Percentiles rank a stretch among this genome's conserved stretches.
These are phyloP conservation scores for Scophthalmus maximus DNA, from an alignment of 2,113 vertebrate genomes.

Conservation along the genomic window DNA sequence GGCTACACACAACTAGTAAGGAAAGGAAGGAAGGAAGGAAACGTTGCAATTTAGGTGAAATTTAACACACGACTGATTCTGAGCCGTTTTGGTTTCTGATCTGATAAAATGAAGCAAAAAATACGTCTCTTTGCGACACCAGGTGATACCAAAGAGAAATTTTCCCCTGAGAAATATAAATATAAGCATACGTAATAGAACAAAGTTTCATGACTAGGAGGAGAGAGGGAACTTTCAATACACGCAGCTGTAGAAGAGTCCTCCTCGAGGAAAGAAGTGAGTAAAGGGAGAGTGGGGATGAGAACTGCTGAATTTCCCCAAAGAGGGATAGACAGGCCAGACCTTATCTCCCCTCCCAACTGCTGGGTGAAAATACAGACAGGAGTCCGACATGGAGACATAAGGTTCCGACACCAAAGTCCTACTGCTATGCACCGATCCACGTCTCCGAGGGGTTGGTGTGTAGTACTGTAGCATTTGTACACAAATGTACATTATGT, in stretches of 20 bases:
- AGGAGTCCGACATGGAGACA: constrained; percentile 51
- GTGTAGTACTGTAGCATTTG: too few species aligned
- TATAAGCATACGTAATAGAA: too few species aligned
- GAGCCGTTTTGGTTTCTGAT: background rate
- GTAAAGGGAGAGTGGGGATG: constrained; percentile 34
- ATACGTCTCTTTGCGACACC: background rate
- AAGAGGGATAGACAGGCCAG: constrained; percentile 40
- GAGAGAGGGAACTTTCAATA: constrained; percentile 5
- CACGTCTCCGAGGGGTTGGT: constrained; percentile 29
- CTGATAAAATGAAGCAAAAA: background rate
- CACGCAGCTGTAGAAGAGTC: constrained; percentile 34
- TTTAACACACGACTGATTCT: too few species aligned
- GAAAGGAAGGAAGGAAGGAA: too few species aligned
- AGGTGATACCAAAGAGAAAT: background rate
- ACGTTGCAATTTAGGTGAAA: background rate
- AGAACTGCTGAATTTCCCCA: constrained; percentile 46
- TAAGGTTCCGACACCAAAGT: constrained; percentile 59
- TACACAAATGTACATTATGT: constrained; percentile 10
- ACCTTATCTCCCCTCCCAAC: constrained; percentile 53
- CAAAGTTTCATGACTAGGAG: constrained; percentile 9
- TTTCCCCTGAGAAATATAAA: background rate
- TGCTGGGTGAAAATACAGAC: constrained; percentile 59
- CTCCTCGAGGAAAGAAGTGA: background rate
- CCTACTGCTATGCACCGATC: constrained; percentile 24
- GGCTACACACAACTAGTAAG: background rate